Conservation (phyloP, 2,113 vertebrate genomes). For the Erinaceus europaeus region DNA sequence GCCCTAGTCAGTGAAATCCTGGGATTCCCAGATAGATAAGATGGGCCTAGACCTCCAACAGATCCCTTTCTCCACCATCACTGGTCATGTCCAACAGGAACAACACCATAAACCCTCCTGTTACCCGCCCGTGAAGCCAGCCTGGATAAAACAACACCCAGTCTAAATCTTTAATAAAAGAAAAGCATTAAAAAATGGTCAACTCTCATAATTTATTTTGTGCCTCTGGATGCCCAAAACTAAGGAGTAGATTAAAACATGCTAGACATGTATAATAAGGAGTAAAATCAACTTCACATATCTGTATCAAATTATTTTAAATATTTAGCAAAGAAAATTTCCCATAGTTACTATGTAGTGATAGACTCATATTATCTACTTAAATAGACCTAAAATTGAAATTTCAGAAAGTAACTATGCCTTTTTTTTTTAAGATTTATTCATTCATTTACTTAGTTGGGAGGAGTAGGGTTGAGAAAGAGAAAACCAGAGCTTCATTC, state of each 20-base stretch:
- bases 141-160: too few relatives aligned
- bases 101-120: too few relatives aligned
- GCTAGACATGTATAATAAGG: not conserved
- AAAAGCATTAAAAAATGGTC: not conserved
- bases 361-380: not conserved
- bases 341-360: not conserved
- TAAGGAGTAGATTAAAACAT: constrained; percentile 20
- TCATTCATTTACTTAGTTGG: too few relatives aligned
- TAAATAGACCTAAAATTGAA: constrained; percentile 1
- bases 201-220: not conserved
- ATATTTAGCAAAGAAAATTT: not conserved
- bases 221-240: not conserved
- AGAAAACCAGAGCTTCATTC: too few relatives aligned
- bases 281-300: constrained; percentile 1
- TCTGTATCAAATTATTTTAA: not conserved
- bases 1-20: too few relatives aligned
- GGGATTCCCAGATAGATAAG: too few relatives aligned
- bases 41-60: too few relatives aligned
- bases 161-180: not conserved
- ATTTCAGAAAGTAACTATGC: constrained; percentile 30
- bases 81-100: too few relatives aligned
- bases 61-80: too few relatives aligned
- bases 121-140: too few relatives aligned
- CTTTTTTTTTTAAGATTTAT: too few relatives aligned
- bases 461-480: too few relatives aligned